These are phyloP conservation scores for Bombus sylvicola DNA, from an alignment of 1,140 invertebrate species.

Conservation along the genomic window DNA sequence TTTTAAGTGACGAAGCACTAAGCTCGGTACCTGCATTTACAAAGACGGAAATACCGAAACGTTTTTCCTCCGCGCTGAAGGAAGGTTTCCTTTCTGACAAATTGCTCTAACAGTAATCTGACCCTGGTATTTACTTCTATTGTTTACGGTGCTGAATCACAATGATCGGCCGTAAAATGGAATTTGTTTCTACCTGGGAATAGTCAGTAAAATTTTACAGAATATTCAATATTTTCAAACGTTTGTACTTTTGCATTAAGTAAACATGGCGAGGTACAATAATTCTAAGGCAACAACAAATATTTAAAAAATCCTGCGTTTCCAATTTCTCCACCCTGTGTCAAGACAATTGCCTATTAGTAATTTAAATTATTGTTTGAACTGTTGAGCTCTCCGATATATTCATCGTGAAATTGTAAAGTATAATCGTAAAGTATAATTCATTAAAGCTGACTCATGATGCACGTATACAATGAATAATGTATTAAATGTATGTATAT, in stretches of 20 bases:
- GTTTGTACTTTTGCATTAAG: no score
- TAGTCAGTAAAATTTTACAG: no score
- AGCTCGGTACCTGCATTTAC: no score
- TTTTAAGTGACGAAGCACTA: background rate
- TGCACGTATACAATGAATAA: background rate
- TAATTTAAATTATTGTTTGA: background rate
- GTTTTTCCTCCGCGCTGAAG: background rate
- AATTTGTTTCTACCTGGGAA: background rate
- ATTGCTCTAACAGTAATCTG: background rate
- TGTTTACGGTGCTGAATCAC: background rate
- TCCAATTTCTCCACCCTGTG: no score
- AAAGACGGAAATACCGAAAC: constrained; percentile 2
- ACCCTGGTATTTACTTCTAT: background rate
- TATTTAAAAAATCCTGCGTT: no score
- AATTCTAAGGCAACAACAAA: no score
- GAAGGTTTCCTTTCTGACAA: background rate
- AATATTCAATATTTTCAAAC: no score
- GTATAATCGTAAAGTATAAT: background rate
- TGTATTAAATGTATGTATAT: background rate
- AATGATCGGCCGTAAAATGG: background rate
- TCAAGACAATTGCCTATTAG: no score
- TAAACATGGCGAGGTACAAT: no score
- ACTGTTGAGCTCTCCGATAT: background rate
- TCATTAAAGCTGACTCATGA: background rate
- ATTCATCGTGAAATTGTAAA: background rate